Evolutionary conservation across 2,888 invertebrate genomes (phyloP).

Genomic region (Myathropa florea): DNA sequence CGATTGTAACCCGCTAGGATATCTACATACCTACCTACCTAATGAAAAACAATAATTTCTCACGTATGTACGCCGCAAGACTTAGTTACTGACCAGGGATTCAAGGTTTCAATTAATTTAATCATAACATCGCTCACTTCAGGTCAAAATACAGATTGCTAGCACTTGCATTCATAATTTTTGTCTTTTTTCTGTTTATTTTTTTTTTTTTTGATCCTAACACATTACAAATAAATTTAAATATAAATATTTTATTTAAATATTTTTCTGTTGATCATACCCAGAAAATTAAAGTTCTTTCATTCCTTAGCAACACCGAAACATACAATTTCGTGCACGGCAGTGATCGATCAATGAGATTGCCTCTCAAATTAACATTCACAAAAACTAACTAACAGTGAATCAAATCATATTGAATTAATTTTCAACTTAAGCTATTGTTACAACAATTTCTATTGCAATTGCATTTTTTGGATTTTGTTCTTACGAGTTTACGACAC

Average conservation of each 20-base stretch:
- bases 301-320: neutral
- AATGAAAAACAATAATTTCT: too few relatives aligned
- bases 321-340: constrained; percentile 19
- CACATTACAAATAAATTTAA: constrained; percentile 16
- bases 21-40: too few relatives aligned
- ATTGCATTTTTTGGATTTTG: constrained; percentile 6
- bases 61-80: neutral
- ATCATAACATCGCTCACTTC: neutral
- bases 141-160: neutral
- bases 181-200: neutral
- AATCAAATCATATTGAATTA: neutral
- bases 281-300: neutral
- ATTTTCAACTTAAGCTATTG: neutral
- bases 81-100: neutral
- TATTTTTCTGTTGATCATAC: neutral
- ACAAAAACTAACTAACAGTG: neutral
- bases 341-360: constrained; percentile 35
- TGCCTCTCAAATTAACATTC: constrained; percentile 2
- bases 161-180: neutral
- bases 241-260: constrained; percentile 28
- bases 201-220: neutral
- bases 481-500: constrained; percentile 26
- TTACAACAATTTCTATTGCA: neutral
- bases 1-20: too few relatives aligned
- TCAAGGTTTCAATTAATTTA: neutral